A percentile compares a stretch with the other conserved stretches of the same genome.
Conservation (phyloP, 2,113 vertebrate genomes). For the Pao palembangensis region DNA sequence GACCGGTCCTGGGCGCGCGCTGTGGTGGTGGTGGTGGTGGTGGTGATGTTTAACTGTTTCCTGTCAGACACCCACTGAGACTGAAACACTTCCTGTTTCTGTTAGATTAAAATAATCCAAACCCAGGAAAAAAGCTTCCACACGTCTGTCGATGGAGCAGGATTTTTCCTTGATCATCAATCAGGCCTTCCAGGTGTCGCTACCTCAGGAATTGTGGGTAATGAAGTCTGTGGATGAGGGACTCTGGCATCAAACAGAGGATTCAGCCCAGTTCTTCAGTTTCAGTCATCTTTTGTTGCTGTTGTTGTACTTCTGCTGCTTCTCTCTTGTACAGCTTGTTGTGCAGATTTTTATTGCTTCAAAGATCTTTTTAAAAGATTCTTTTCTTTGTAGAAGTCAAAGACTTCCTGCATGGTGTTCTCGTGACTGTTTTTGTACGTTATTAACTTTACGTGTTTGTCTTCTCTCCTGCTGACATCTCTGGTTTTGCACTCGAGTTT, state of each 20-base stretch:
- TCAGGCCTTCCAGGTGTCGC: not conserved
- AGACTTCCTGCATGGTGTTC: slow-evolving; percentile 42
- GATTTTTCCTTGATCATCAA: too few species aligned
- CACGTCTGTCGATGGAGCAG: too few species aligned
- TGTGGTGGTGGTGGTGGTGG: slow-evolving; percentile 2
- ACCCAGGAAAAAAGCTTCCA: too few species aligned
- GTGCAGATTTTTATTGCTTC: slow-evolving; percentile 39
- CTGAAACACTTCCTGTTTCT: too few species aligned
- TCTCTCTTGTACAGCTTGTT: slow-evolving; percentile 25
- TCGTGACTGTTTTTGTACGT: slow-evolving; percentile 27
- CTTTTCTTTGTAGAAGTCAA: slow-evolving; percentile 21
- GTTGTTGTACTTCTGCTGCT: not conserved
- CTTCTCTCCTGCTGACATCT: slow-evolving; percentile 2
- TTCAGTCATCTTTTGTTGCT: not conserved
- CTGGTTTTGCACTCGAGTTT: too few species aligned
- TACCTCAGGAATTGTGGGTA: slow-evolving; percentile 26
- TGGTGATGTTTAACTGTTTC: slow-evolving; percentile 4
- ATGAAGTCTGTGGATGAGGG: slow-evolving; percentile 21
- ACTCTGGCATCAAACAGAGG: slow-evolving; percentile 2
- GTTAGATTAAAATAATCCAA: too few species aligned
- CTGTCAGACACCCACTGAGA: slow-evolving; percentile 20
- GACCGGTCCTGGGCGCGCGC: slow-evolving; percentile 18
- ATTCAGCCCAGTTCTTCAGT: not conserved
- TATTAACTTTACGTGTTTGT: slow-evolving; percentile 8
- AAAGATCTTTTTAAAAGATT: slow-evolving; percentile 5